Conservation (phyloP, 2,113 vertebrate genomes). For the Poeciliopsis turrubarensis region DNA sequence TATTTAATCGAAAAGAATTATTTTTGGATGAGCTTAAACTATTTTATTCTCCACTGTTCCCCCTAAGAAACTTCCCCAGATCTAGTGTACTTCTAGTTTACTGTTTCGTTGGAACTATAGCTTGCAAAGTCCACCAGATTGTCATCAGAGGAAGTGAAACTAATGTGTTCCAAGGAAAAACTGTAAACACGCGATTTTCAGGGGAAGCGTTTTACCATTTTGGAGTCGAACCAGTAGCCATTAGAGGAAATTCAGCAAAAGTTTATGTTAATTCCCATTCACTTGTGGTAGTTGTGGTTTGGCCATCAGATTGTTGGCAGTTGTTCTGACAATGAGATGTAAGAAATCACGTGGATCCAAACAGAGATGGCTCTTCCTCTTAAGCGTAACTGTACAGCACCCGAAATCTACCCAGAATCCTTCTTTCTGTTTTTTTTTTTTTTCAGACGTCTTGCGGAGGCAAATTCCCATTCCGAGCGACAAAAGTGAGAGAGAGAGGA, state of each 20-base stretch:
- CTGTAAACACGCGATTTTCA: constrained; percentile 4
- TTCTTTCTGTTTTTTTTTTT: no score
- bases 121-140: not conserved
- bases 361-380: no score
- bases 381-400: no score
- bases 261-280: not conserved
- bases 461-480: not conserved
- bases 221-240: not conserved
- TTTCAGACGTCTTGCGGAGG: not conserved
- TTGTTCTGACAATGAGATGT: not conserved
- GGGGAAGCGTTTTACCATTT: not conserved
- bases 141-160: constrained; percentile 27
- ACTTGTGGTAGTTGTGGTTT: not conserved
- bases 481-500: not conserved
- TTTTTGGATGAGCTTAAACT: not conserved
- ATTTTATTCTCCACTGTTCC: not conserved
- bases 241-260: constrained; percentile 13
- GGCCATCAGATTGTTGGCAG: not conserved
- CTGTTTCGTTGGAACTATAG: not conserved
- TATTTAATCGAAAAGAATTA: not conserved
- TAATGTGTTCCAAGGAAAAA: not conserved
- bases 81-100: no score
- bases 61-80: not conserved
- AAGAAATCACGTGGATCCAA: not conserved
- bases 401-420: no score